Evolutionary conservation across 2,797 vertebrate species (phyloP).

Genomic region (Spondyliosoma cantharus): DNA sequence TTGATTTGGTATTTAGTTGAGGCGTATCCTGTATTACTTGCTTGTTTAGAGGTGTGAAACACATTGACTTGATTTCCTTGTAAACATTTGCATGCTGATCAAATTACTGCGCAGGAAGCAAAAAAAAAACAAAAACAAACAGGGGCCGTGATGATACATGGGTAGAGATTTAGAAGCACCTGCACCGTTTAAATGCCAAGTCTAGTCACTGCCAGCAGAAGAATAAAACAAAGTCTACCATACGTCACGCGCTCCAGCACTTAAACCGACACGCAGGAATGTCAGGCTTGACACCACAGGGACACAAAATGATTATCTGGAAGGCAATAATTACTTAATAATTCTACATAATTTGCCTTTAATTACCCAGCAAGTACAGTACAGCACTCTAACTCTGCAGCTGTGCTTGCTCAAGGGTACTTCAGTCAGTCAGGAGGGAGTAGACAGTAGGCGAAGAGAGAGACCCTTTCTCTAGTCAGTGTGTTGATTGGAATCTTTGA

Average conservation of each 20-base stretch:
- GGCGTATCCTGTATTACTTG: not conserved
- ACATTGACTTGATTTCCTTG: not conserved
- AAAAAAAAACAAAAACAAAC: not conserved
- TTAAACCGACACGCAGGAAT: not conserved
- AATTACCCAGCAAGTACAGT: conserved; percentile 2
- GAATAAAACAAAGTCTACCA: not conserved
- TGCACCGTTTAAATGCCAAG: not conserved
- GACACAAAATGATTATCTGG: not conserved
- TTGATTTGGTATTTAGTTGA: not conserved
- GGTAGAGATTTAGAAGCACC: not conserved
- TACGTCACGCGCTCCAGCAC: not conserved
- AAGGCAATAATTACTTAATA: conserved; percentile 3
- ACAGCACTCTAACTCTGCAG: not conserved
- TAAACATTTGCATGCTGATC: conserved; percentile 21
- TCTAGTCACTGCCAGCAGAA: not conserved
- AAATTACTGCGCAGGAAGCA: conserved; percentile 2
- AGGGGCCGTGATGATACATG: not conserved
- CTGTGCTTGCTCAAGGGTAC: conserved; percentile 30
- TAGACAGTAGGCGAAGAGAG: not conserved
- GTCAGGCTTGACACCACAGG: not conserved
- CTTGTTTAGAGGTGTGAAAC: not conserved
- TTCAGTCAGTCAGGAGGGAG: conserved; percentile 21
- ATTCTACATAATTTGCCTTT: conserved; percentile 6
- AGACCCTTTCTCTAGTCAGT: conserved; percentile 6
- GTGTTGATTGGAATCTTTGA: conserved; percentile 35